These are phyloP conservation scores for Gila orcuttii DNA, from an alignment of 2,113 vertebrate species.

Conservation along the genomic window DNA sequence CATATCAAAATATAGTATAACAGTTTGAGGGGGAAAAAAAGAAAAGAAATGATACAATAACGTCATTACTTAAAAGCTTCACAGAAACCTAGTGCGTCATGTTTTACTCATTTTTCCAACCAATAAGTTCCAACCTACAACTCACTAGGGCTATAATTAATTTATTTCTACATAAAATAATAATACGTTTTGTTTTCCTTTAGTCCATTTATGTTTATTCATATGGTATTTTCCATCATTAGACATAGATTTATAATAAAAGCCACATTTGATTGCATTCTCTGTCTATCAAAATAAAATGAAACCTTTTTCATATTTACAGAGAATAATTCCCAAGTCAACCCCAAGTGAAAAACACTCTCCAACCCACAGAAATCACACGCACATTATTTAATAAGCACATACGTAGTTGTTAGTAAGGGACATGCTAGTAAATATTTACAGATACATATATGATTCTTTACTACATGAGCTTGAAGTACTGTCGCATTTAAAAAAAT, in stretches of 20 bases:
- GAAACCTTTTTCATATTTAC: not conserved
- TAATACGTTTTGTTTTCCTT: not conserved
- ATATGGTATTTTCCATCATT: not conserved
- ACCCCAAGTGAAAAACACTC: too few relatives aligned
- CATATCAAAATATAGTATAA: not conserved
- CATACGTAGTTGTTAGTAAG: too few relatives aligned
- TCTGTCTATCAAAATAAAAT: too few relatives aligned
- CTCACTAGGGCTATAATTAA: not conserved
- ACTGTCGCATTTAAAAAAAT: not conserved
- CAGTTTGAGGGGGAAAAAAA: not conserved
- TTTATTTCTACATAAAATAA: not conserved
- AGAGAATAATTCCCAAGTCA: too few relatives aligned
- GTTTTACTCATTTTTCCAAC: not conserved
- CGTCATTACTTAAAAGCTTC: not conserved
- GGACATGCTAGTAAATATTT: too few relatives aligned
- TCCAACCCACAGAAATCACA: too few relatives aligned
- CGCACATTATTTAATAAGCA: too few relatives aligned
- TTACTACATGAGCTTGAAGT: not conserved
- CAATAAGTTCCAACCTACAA: not conserved
- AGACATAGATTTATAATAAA: too few relatives aligned
- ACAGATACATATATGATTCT: too few relatives aligned
- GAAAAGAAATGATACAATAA: too few relatives aligned
- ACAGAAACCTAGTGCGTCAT: not conserved
- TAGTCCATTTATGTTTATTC: not conserved
- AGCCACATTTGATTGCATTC: not conserved